Evolutionary conservation across 2,797 vertebrate species (phyloP), one percentile per base, ranked within the genome.

Genomic region (Hoplostethus atlanticus): DNA sequence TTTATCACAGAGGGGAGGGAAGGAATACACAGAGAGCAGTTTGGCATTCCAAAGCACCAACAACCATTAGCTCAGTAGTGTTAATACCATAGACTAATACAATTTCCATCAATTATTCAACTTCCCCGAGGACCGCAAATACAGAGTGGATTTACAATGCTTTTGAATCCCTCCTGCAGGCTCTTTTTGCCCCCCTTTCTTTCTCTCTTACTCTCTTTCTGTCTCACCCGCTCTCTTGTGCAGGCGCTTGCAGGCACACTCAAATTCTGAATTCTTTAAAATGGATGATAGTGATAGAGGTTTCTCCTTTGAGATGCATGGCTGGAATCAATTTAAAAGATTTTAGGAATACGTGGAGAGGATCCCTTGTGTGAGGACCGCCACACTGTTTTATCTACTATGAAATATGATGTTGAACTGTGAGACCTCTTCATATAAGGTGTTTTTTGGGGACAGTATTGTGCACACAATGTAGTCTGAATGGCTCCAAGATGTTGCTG

Each of bases 101-200:
- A 64, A 66, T 84, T 90, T 86, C 76, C 74, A 87, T 87, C 63
- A 79, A 83, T 90, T 84, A 90, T 88, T 89, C 50, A 85, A 60
- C 71, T 78, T 77, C 83, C 69, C 68, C 1, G 2, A 58, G 59
- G 75, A 79, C 70, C 52, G 13, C 53, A 83, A 81, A 81, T 71
- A n/a, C 76, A 71, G 68, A 88, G 68, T 79, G 80, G 56, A 84
- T 92, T 89, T 84, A 86, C 76, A 80, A 82, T 63, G 50, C 68
- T 77, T 81, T 64, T 66, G 36, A 76, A 76, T 79, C 34, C 62
- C 66, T 55, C 65, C 65, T 66, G 16, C 48, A 38, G 53, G 64
- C 69, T 56, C 79, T 17, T 70, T 42, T 52, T 70, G 54, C 64
- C 52, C 59, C 28, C 9, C 30, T 74, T 64, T 66, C 48, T 67